phyloP scores from a whole-genome alignment of 2,888 invertebrate species.

The Apocheima hispidaria region DNA sequence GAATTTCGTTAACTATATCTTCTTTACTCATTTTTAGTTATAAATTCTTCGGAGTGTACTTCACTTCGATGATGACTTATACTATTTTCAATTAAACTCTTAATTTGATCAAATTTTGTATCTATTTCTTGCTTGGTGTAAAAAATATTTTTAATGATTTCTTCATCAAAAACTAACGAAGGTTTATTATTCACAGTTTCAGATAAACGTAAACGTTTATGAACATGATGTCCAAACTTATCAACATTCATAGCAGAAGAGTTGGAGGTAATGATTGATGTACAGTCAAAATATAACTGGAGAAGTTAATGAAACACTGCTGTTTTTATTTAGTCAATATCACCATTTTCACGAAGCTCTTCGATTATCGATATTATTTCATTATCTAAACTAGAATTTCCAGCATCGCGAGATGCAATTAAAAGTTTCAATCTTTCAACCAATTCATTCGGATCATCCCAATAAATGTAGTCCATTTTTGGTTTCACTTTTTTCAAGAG shows the following conservation, averaged over 20 bases:
- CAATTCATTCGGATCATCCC: conserved; percentile 46
- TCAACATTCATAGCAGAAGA: conserved; percentile 7
- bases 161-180: too few relatives aligned
- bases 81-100: too few relatives aligned
- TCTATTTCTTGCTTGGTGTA: too few relatives aligned
- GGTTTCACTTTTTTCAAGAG: not conserved
- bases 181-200: too few relatives aligned
- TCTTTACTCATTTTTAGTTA: conserved; percentile 39
- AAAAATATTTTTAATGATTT: too few relatives aligned
- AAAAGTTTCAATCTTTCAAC: conserved; percentile 43
- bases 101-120: too few relatives aligned
- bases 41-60: too few relatives aligned
- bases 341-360: conserved; percentile 29
- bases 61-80: too few relatives aligned
- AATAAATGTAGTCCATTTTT: conserved; percentile 36
- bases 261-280: too few relatives aligned
- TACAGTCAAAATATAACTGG: conserved; percentile 12
- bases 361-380: conserved; percentile 60
- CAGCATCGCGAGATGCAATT: conserved; percentile 40
- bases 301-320: conserved; percentile 17
- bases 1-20: conserved; percentile 20
- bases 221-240: conserved; percentile 15
- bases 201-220: not conserved
- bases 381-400: conserved; percentile 27
- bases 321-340: conserved; percentile 26